Percentiles rank a stretch among this genome's conserved stretches.
phyloP scores from a whole-genome alignment of 2,797 vertebrate species.

The Linurgus olivaceus region DNA sequence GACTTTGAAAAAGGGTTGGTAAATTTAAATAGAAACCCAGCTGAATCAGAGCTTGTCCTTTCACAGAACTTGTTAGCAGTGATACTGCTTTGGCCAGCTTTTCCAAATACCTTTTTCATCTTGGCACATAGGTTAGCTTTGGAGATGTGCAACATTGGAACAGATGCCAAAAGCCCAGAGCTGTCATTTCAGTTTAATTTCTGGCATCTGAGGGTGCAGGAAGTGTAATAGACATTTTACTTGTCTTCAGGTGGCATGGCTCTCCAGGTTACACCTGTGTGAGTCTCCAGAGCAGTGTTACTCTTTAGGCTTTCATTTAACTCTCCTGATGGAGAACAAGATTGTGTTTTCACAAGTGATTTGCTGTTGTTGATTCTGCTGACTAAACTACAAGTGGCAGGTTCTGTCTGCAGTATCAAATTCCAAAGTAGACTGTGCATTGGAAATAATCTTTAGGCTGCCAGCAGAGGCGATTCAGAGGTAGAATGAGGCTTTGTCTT shows the following conservation, averaged over 20 bases:
- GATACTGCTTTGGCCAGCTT: neutral
- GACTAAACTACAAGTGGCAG: slow-evolving; percentile 23
- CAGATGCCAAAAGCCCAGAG: neutral
- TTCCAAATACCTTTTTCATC: neutral
- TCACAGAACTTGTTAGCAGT: neutral
- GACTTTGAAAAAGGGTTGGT: neutral
- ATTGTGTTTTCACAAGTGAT: slow-evolving; percentile 2
- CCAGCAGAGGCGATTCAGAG: neutral
- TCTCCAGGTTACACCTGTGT: neutral
- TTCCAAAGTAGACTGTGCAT: neutral
- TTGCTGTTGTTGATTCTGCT: slow-evolving; percentile 1
- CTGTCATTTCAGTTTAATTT: neutral
- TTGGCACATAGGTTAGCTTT: neutral
- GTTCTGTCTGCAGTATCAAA: slow-evolving; percentile 32
- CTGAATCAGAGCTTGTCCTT: neutral
- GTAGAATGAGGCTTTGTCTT: neutral
- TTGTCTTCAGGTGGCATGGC: neutral
- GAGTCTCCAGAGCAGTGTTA: neutral
- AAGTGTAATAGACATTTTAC: neutral
- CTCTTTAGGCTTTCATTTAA: neutral
- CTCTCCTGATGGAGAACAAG: neutral
- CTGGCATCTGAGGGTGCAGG: neutral
- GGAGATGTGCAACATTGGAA: neutral
- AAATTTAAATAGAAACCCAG: neutral
- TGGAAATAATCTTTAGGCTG: neutral